Percentiles rank a stretch among this genome's conserved stretches.
Evolutionary conservation across 1,140 invertebrate species (phyloP).

Genomic region (Chionoecetes opilio): DNA sequence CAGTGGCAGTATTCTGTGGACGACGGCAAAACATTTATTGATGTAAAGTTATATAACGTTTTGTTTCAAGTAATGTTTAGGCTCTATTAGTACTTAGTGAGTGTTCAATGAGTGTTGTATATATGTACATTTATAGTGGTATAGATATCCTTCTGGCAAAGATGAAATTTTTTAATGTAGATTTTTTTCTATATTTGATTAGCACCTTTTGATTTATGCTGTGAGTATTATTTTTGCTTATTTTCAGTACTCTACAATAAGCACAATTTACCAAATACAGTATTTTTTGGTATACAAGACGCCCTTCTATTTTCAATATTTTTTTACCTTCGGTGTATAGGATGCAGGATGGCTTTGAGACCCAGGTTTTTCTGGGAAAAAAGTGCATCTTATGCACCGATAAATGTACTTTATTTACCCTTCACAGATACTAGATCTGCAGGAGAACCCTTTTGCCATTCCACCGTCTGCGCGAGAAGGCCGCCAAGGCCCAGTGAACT

Average conservation of each 20-base stretch:
- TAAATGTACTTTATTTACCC: too few relatives aligned
- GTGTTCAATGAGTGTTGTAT: not conserved
- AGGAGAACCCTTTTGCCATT: not conserved
- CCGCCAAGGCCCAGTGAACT: not conserved
- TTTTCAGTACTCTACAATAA: not conserved
- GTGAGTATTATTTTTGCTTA: not conserved
- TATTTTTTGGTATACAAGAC: too few relatives aligned
- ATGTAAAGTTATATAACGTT: not conserved
- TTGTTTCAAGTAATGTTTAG: not conserved
- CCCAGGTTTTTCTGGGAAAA: too few relatives aligned
- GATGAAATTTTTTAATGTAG: not conserved
- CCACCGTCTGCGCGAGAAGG: too few relatives aligned
- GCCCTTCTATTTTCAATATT: too few relatives aligned
- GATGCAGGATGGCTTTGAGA: too few relatives aligned
- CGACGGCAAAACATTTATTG: constrained; percentile 36
- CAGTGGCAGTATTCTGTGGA: constrained; percentile 64
- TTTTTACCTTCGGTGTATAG: too few relatives aligned
- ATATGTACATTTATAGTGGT: not conserved
- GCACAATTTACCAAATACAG: not conserved
- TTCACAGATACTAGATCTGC: not conserved
- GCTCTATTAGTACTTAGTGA: not conserved
- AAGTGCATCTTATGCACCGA: too few relatives aligned
- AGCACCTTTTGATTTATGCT: not conserved
- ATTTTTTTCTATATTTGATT: not conserved
- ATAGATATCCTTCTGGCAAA: not conserved